Evolutionary conservation across 2,888 invertebrate genomes (phyloP).

Genomic region (Chloromyia formosa): DNA sequence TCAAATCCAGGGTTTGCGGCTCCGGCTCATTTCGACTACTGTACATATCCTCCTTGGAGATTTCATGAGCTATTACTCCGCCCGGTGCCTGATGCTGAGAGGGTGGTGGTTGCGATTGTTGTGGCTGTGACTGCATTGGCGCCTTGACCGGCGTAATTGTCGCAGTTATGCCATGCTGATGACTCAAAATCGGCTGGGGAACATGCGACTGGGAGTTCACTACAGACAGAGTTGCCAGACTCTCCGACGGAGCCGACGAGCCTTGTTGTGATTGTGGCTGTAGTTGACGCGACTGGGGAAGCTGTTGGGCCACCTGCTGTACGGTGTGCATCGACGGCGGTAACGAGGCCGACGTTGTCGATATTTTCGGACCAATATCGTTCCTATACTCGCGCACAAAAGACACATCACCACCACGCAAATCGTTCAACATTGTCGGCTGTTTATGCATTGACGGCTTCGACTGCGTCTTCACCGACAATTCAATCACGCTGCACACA

Average conservation of each 20-base stretch:
- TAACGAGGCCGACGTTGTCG: conserved; percentile 56
- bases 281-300: conserved; percentile 41
- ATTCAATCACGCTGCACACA: conserved; percentile 84
- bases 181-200: conserved; percentile 57
- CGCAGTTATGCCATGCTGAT: conserved; percentile 67
- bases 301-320: conserved; percentile 38
- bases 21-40: conserved; percentile 68
- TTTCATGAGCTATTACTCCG: conserved; percentile 57
- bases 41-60: conserved; percentile 52
- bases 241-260: conserved; percentile 57
- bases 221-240: conserved; percentile 76
- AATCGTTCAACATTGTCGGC: conserved; percentile 44
- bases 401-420: conserved; percentile 59
- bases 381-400: conserved; percentile 64
- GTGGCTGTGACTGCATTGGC: conserved; percentile 50
- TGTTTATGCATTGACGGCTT: conserved; percentile 50
- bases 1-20: conserved; percentile 77
- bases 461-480: conserved; percentile 74
- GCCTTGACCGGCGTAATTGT: conserved; percentile 71
- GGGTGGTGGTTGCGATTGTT: conserved; percentile 57
- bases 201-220: conserved; percentile 66
- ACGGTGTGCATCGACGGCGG: conserved; percentile 51
- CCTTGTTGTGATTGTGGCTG: conserved; percentile 47
- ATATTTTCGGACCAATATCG: conserved; percentile 57
- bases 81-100: conserved; percentile 59